Evolutionary conservation across 2,797 vertebrate genomes (phyloP), one percentile per base, ranked within the genome.

Genomic region (Megaceryle alcyon): DNA sequence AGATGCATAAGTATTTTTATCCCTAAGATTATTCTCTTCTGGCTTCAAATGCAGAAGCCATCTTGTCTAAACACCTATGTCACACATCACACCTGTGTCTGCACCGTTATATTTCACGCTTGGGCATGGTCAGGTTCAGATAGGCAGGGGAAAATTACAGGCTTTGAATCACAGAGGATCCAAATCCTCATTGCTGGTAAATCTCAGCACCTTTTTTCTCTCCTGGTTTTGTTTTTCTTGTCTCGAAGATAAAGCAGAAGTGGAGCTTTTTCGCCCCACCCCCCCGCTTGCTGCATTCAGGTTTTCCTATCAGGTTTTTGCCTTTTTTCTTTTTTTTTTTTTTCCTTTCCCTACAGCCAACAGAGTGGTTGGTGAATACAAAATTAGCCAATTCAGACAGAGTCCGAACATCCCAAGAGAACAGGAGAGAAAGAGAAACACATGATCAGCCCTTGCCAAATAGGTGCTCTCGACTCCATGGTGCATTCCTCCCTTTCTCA

Each of bases 311-410:
- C 63, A 80, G 44, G 31, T 53, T 59, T 93, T 75, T 28, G 51
- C 51, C 63, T 11, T 63, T 51, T 49, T 64, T 25, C 22, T 53
- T 12, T 28, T 39, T 43, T 20, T 20, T 29, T 16, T 46, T n/a
- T 68, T n/a, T 29, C 7, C 37, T 88, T 84, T 63, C 63, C 77
- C 73, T 94, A 85, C 90, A 95, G 92, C 86, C 88, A 95, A 41
- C 68, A 65, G 80, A 71, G 70, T 77, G 49, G 71, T 64, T 89
- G 68, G 75, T 89, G 94, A 96, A 95, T 94, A 93, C 91, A 94
- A 82, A 96, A 97, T 92, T 66, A 96, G 83, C 92, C 84, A 59
- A 94, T 95, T 95, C 92, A 95, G 85, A 60, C 46, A 86, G 93
- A 87, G 86, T 88, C 78, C 23, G 7, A 95, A 79, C 57, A 92